Evolutionary conservation across 2,113 vertebrate genomes (phyloP), one percentile per base, ranked within the genome.

Genomic region (Hassar affinis): DNA sequence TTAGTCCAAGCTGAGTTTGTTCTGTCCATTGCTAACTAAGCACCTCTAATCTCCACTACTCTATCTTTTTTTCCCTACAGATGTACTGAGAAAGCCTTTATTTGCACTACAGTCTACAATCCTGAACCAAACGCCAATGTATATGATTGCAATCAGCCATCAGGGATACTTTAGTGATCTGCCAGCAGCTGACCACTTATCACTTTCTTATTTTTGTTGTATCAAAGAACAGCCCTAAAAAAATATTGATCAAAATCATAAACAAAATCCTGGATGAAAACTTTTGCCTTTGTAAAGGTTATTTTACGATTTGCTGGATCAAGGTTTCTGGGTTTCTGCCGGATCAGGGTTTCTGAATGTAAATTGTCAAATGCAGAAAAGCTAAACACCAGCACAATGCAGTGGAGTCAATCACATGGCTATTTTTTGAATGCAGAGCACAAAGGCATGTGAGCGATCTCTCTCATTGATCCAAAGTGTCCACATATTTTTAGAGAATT

Each of bases 401-500:
- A 87, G 84, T 51, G 81, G 88, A 88, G 90, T 86, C 86, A 89
- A 90, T 92, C 91, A 91, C 86, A 90, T 89, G 82, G 88, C 93
- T 92, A 92, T 94, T 94, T 94, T 88, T 92, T 90, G 90, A 88
- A 88, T 57, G 64, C 68, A 92, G 89, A 81, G 87, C 84, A 57
- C 80, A 89, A 88, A 78, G 87, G 89, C 89, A 90, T 88, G 90
- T 86, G 87, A 90, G 92, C 89, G 91, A 92, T 92, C 90, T 90
- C 90, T 88, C 79, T 30, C 87, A 93, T 94, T 84, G 93, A 94
- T 93, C 89, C 82, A 79, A 85, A 87, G 72, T 89, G 90, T 90
- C 90, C 89, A 92, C 93, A 93, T 93, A 94, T 93, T 94, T 95
- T 94, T 94, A 94, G 93, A 92, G 88, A 84, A 92, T 94, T 71